Evolutionary conservation across 2,113 vertebrate species (phyloP), one percentile per base, ranked within the genome.

Genomic region (Pleuronectes platessa): DNA sequence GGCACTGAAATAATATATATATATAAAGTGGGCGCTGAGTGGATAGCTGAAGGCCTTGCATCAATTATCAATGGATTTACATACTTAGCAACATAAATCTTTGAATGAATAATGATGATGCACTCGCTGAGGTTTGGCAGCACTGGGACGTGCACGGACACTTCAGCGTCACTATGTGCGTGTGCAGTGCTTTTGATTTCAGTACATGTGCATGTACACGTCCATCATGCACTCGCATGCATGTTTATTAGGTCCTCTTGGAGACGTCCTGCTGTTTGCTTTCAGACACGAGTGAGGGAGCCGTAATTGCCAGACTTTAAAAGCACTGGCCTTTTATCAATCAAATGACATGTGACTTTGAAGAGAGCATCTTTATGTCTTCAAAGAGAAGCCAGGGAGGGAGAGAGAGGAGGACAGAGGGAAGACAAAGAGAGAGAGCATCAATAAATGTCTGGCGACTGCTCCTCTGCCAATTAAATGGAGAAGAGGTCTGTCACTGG

Each of bases 291-390:
- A 71, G 53, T 59, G 61, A 73, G 40, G 40, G 40, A 70, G 60
- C 62, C 20, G 40, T 72, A 82, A 87, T 66, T 87, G 47, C 54
- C n/a, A 26, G 84, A 47, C 69, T 61, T 75, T 88, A 79, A 87
- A 85, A 87, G 68, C 76, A 64, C 58, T 74, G 77, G 65, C 62
- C 79, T 82, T 77, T 76, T 74, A 65, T 79, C 65, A 81, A 74
- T 84, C 80, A 79, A 82, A 84, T 78, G 78, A 61, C 67, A 74
- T 40, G 49, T 67, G 75, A 75, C 82, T 87, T 88, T 87, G 84
- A 88, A 86, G 80, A 74, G 71, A 63, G 67, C 65, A 75, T 85
- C 77, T 77, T 73, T 14, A 37, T 70, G 63, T 84, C 81, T 84
- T 90, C 84, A 88, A 86, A 88, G 68, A 62, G 53, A 53, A 20